A percentile compares a stretch with the other conserved stretches of the same genome.
Evolutionary conservation across 1,140 invertebrate species (phyloP).

Genomic region (Diachasmimorpha longicaudata): DNA sequence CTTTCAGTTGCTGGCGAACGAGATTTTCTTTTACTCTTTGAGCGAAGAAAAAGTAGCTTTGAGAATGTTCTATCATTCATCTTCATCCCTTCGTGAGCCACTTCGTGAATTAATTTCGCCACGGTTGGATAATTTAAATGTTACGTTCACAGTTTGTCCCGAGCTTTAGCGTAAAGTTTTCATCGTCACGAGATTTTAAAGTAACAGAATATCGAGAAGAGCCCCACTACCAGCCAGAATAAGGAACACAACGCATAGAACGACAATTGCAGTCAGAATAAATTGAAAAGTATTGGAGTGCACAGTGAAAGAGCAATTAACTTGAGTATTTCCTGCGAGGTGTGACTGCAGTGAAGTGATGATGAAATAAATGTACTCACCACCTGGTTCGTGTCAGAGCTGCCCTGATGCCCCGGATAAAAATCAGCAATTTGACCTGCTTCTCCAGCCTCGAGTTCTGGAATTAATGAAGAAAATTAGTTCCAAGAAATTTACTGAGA

Average conservation of each 20-base stretch:
- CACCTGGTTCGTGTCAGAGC: background rate
- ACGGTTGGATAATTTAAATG: background rate
- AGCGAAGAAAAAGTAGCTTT: no score
- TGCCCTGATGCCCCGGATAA: background rate
- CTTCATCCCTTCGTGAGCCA: no score
- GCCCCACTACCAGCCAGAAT: no score
- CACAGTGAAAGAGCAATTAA: constrained; percentile 49
- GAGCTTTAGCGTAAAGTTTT: background rate
- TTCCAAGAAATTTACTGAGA: no score
- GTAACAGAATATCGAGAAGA: background rate
- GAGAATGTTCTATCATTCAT: no score
- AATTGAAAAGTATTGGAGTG: background rate
- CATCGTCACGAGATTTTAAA: background rate
- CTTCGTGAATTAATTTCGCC: no score
- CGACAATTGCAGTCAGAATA: background rate
- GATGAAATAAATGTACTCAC: background rate
- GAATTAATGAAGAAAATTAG: no score
- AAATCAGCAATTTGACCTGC: no score
- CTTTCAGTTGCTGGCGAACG: no score
- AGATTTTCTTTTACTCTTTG: no score
- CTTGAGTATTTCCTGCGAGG: constrained; percentile 60
- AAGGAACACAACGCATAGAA: no score
- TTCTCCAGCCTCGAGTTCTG: no score
- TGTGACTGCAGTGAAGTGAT: constrained; percentile 45
- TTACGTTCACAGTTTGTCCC: background rate